Evolutionary conservation across 2,113 vertebrate genomes (phyloP).

Genomic region (Mustela nigripes): DNA sequence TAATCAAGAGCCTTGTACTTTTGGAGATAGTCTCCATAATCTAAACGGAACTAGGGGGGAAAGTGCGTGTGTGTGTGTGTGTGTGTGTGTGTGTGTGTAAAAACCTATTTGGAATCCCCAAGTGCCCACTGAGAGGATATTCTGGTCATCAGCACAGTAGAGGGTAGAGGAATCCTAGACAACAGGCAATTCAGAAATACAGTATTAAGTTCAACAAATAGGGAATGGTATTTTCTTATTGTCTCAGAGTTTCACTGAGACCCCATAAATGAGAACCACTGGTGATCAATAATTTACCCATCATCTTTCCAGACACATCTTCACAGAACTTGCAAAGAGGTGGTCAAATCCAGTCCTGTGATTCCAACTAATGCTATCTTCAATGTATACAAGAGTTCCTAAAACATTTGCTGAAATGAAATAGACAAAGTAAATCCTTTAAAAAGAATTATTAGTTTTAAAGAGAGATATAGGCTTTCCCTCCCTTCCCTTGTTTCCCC

Average conservation of each 20-base stretch:
- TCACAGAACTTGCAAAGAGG: not conserved
- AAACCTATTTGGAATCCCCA: not conserved
- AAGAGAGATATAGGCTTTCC: not conserved
- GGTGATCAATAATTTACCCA: not conserved
- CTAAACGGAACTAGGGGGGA: not conserved
- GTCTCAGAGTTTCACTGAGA: not conserved
- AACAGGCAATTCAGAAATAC: not conserved
- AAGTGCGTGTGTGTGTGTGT: not conserved
- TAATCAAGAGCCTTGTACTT: not conserved
- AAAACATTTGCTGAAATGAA: not conserved
- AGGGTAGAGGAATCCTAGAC: not conserved
- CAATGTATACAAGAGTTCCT: not conserved
- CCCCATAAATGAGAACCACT: not conserved
- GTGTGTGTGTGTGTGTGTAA: not conserved
- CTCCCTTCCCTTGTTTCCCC: not conserved
- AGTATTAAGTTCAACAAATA: not conserved
- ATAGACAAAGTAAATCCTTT: not conserved
- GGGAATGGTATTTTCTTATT: not conserved
- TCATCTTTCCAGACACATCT: not conserved
- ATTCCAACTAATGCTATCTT: not conserved
- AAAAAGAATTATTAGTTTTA: not conserved
- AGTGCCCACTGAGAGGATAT: not conserved
- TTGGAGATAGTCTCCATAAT: not conserved
- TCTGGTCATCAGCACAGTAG: not conserved
- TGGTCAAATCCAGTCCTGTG: not conserved